phyloP scores from a whole-genome alignment of 2,888 invertebrate genomes.

The Caenorhabditis sp. region DNA sequence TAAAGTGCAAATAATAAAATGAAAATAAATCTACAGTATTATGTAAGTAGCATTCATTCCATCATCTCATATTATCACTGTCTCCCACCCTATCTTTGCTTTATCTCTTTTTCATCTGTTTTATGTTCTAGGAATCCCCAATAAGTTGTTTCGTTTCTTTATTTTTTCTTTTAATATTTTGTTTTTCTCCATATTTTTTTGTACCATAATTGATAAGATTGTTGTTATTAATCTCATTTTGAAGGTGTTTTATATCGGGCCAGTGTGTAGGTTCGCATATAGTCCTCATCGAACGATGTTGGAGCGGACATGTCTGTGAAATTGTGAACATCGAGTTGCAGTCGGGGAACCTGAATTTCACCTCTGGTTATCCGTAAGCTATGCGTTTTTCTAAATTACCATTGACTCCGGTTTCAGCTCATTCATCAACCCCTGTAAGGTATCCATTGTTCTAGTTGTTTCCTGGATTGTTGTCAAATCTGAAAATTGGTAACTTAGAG shows the following conservation, averaged over 20 bases:
- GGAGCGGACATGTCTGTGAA: slow-evolving; percentile 42
- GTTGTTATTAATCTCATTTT: slow-evolving; percentile 2
- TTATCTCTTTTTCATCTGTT: not conserved
- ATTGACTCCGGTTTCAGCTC: not conserved
- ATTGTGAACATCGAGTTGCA: slow-evolving; percentile 41
- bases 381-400: no score
- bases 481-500: no score
- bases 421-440: slow-evolving; percentile 12
- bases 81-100: not conserved
- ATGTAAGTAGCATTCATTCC: not conserved
- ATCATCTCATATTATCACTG: no score
- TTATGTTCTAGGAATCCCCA: not conserved
- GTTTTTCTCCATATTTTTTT: not conserved
- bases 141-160: not conserved
- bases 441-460: slow-evolving; percentile 36
- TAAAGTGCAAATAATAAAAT: not conserved
- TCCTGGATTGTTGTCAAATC: slow-evolving; percentile 27
- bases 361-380: no score
- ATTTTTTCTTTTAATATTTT: not conserved
- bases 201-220: not conserved
- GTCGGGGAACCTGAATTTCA: slow-evolving; percentile 33
- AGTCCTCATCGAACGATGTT: slow-evolving; percentile 48
- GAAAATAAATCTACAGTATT: not conserved
- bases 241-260: slow-evolving; percentile 4
- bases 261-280: slow-evolving; percentile 37